Evolutionary conservation across 2,888 invertebrate genomes (phyloP), one percentile per base, ranked within the genome.

Genomic region (Hedya salicella): DNA sequence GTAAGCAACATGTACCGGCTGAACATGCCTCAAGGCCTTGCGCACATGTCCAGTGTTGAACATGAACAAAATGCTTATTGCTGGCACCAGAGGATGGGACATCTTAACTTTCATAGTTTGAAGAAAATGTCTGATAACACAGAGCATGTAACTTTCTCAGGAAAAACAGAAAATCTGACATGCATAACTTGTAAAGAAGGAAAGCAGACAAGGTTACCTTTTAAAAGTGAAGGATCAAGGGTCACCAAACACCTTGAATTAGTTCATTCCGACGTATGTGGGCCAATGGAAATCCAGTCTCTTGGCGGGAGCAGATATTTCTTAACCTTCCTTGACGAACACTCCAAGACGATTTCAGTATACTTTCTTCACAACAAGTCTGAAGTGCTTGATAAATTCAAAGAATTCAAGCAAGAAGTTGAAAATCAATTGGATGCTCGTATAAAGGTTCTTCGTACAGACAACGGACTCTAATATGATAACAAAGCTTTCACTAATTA

Each of bases 311-410:
- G 62, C 13, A 69, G 40, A 59, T 73, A 73, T 44, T 71, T 70
- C 62, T 57, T 83, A 11, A 78, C 78, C 0, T 81, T 86, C 42
- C 75, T 80, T 48, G 86, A 87, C 75, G 53, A 16, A 70, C 8
- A 67, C 65, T 30, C 50, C 14, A 50, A 30, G 50, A 50, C 30
- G 13, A 21, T 50, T 25, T 30, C 25, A 2, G 50, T 42, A 14
- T 42, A 42, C 13, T 69, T 70, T 48, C 17, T 71, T 19, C 69
- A 71, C 56, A 70, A 72, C 30, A 69, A 59, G 32, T 68, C 68
- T 69, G 60, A 69, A 62, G 64, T 14, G 17, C 63, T 57, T 21
- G 62, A 57, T 39, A 65, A 48, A 48, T 66, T 68, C 9, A 69
- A 68, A 67, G 68, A 69, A 62, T 70, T 68, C 40, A 69, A 62